A percentile compares a stretch with the other conserved stretches of the same genome.
Evolutionary conservation across 2,888 invertebrate genomes (phyloP).

Genomic region (Microplitis deprimator): DNA sequence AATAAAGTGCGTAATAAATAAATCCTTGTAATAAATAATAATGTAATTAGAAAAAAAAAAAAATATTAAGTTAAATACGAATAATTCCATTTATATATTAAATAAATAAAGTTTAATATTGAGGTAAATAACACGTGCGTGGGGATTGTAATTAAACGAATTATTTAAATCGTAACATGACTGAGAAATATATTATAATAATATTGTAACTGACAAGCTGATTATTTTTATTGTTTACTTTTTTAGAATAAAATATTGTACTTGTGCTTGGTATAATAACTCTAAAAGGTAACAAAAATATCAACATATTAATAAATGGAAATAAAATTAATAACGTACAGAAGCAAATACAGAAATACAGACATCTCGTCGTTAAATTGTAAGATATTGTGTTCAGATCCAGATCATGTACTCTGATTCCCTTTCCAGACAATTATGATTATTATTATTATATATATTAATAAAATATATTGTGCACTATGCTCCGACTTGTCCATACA

Average conservation of each 20-base stretch:
- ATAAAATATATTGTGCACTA: conserved; percentile 67
- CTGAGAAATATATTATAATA: conserved; percentile 61
- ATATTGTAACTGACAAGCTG: conserved; percentile 55
- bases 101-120: conserved; percentile 58
- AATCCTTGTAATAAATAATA: conserved; percentile 29
- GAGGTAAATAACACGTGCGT: conserved; percentile 56
- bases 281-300: conserved; percentile 63
- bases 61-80: background rate
- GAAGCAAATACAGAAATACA: conserved; percentile 66
- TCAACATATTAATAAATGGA: conserved; percentile 54
- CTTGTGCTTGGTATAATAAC: conserved; percentile 64
- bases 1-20: conserved; percentile 5
- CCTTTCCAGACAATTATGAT: conserved; percentile 50
- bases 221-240: conserved; percentile 53
- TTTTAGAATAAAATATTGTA: conserved; percentile 63
- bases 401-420: conserved; percentile 68
- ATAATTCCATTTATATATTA: conserved; percentile 41
- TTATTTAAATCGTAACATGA: conserved; percentile 49
- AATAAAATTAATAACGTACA: conserved; percentile 59
- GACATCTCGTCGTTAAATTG: conserved; percentile 69
- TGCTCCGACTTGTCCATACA: conserved; percentile 69
- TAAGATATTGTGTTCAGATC: conserved; percentile 69
- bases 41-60: conserved; percentile 38
- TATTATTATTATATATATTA: conserved; percentile 55
- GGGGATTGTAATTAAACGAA: conserved; percentile 46